Evolutionary conservation across 2,113 vertebrate species (phyloP), one percentile per base, ranked within the genome.

Genomic region (Riparia riparia): DNA sequence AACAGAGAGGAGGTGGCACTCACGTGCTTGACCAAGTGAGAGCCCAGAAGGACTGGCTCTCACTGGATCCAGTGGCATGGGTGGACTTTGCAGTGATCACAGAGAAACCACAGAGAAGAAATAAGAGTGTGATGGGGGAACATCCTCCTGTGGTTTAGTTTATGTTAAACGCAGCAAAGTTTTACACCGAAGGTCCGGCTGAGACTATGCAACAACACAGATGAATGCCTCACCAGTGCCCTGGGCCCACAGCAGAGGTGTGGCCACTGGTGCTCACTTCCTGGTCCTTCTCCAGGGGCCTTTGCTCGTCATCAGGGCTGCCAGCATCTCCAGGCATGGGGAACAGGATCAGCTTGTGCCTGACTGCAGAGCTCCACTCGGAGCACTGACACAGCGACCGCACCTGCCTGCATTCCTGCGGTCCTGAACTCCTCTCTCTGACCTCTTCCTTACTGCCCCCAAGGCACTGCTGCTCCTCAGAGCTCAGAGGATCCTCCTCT

Each of bases 311-410:
- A 1, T 34, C 58, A 54, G 58, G 34, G 12, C 72, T 79, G 44
- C 2, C 34, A 65, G 78, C 65, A 60, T 26, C 50, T 50, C 42
- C 74, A 72, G 39, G 7, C 2, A 2, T 22, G 12, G 34, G 18
- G 64, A 69, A 7, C 41, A 70, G 44, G 24, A 74, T 34, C 56
- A 73, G 54, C 51, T 45, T 17, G 39, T 49, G 37, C 24, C 34
- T 1, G 1, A 7, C 24, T 63, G 56, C 63, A 86, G 37, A 90
- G 12, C 24, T 83, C 37, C 37, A 21, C 0, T 0, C 1, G 24
- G 39, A 66, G 44, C 49, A n/a, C 14, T 0, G 1, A 20, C 11
- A 10, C 0, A 1, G 26, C 2, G 4, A 25, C 41, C 10, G 6
- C 1, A 2, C 14, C 37, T 28, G 17, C 29, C 53, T 47, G n/a